phyloP scores from a whole-genome alignment of 2,888 invertebrate genomes.

The Xylophagus ater region DNA sequence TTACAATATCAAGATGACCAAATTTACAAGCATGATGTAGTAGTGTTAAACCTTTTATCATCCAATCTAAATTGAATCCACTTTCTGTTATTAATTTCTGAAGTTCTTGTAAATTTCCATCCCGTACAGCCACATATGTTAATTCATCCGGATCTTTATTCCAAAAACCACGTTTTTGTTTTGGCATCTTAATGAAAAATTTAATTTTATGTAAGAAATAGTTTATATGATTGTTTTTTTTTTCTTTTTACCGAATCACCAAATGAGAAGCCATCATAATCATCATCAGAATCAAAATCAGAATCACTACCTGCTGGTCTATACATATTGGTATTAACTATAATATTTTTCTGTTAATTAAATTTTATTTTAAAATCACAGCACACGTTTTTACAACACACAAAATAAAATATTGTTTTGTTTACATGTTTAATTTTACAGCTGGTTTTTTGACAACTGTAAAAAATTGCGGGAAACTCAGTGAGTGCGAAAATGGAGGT shows the following conservation, averaged over 20 bases:
- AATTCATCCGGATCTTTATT: conserved; percentile 19
- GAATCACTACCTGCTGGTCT: conserved; percentile 31
- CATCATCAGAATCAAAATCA: conserved; percentile 21
- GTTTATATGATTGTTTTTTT: conserved; percentile 4
- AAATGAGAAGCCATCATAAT: conserved; percentile 34
- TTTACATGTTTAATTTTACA: too few species aligned
- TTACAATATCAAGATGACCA: conserved; percentile 27
- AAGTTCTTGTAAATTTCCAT: conserved; percentile 23
- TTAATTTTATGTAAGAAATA: conserved; percentile 11
- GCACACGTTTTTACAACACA: too few species aligned
- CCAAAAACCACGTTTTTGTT: conserved; percentile 5
- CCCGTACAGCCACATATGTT: conserved; percentile 22
- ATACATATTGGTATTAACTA: conserved; percentile 18
- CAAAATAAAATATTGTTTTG: too few species aligned
- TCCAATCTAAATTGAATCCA: too few species aligned
- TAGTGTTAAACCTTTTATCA: conserved; percentile 23
- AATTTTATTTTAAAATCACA: too few species aligned
- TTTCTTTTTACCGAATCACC: conserved; percentile 25
- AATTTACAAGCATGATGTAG: conserved; percentile 27
- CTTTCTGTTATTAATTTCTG: too few species aligned
- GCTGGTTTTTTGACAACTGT: too few species aligned
- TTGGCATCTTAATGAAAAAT: background rate
- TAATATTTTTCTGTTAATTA: background rate
- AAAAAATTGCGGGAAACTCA: too few species aligned
- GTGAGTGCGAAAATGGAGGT: too few species aligned